Conservation (phyloP, 2,113 vertebrate genomes). For the Antigone vipio region DNA sequence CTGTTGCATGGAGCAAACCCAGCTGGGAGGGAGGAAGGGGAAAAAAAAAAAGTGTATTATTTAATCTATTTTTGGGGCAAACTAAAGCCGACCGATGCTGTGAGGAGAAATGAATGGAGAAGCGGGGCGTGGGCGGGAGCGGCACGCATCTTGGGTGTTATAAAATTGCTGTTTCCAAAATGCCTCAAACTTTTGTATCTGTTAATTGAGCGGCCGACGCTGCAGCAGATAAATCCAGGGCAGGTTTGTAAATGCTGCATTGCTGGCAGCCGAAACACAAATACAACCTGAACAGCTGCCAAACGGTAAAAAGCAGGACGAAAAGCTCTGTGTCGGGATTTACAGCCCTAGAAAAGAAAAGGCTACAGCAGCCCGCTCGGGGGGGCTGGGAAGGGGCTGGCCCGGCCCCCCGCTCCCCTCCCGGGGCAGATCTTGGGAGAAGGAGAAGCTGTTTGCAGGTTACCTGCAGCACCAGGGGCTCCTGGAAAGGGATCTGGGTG, state of each 20-base stretch:
- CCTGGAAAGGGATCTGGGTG: neutral
- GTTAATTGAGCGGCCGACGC: neutral
- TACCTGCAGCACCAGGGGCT: fast-evolving
- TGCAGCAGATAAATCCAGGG: constrained; percentile 44
- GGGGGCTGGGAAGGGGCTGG: neutral
- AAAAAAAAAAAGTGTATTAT: fast-evolving
- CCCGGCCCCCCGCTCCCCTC: neutral
- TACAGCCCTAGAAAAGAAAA: constrained; percentile 14
- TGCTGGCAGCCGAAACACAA: constrained; percentile 62
- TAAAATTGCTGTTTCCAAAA: fast-evolving
- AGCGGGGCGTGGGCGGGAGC: fast-evolving
- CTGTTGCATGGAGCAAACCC: neutral
- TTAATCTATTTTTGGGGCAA: neutral
- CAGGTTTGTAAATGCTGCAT: constrained; percentile 55
- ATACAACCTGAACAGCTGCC: constrained; percentile 38
- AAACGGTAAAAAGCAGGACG: neutral
- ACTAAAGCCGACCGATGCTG: fast-evolving
- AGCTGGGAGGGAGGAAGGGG: neutral
- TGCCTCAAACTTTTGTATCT: neutral
- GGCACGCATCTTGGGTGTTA: fast-evolving
- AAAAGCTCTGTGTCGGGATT: neutral
- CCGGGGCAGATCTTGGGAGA: neutral
- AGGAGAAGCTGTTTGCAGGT: neutral
- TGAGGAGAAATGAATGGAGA: neutral
- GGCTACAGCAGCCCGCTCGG: neutral